Evolutionary conservation across 2,113 vertebrate species (phyloP), one percentile per base, ranked within the genome.

Genomic region (Sclerurus mexicanus): DNA sequence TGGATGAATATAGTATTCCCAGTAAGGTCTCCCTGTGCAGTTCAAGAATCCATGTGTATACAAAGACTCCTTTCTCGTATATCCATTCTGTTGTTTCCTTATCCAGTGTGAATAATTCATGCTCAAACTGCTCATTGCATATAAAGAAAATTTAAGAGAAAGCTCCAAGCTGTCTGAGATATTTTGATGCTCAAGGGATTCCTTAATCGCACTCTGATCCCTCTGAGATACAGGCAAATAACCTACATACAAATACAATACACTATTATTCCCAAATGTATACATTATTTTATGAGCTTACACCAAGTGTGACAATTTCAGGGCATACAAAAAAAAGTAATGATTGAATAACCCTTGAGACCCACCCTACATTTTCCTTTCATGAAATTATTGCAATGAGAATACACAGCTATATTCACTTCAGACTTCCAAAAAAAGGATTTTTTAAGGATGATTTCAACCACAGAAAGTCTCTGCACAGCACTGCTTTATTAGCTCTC

Each of bases 321-420:
- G 53, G 64, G 69, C 73, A 42, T 78, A 82, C 35, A 53, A 86
- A 96, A 93, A 47, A 46, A 85, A 82, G 44, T 58, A 35, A 76
- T 72, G 94, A 78, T 37, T 93, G 85, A 86, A 79, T 59, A 86
- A 42, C 96, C 85, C 90, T 95, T 93, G 92, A 96, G 95, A 95
- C 72, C 21, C 83, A 93, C 46, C 92, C 93, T 93, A 95, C 90
- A 81, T 96, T 96, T 95, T 90, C n/a, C 37, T 93, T 96, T 91
- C 71, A 66, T 73, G 21, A 95, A 96, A 94, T 95, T 84, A 91
- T 89, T 94, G 56, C 87, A 84, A 27, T 62, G 72, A 95, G 79
- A 96, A 85, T 82, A 93, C 47, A 52, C 6, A 60, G 22, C 22
- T 85, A 52, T 78, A 92, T 69, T 74, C 89, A 94, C 81, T 80